Base-by-base conservation (phyloP, 2,888 invertebrate species). In the Heteropelma amictum region DNA sequence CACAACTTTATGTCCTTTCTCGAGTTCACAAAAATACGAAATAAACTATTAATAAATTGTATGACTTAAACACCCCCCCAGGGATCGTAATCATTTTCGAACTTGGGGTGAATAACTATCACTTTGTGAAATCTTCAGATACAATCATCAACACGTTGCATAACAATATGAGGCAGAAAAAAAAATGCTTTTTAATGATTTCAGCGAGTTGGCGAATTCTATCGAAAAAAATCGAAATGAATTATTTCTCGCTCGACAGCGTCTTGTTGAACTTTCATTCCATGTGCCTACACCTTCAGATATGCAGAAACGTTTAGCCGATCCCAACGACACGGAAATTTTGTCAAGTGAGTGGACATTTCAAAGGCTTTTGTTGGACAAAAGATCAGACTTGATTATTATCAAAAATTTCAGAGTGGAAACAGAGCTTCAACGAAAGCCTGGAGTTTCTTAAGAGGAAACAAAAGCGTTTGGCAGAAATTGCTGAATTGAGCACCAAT, bases 391-490 rank as follows among this genome's bases (percentile, higher is more conserved):
- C n/a, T n/a, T 19, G 2, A 42, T 56, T 53, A 65, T 77, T 56
- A 19, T 49, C 5, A n/a, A 19, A 65, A 53, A 53, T 77, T 83
- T 75, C 10, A 86, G 86, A 81, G 72, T 86, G 86, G 86, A 82
- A 80, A 60, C 26, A 30, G 1, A 79, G 76, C 70, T 63, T 83
- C 61, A 47, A 33, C 0, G 58, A 80, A 21, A 65, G 58, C 19
- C 38, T 81, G 3, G 64, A 60, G n/a, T 69, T 78, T 10, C 60
- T 82, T 23, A 67, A 77, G 63, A 73, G 64, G 21, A 82, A 78
- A 33, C 71, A 78, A 12, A 23, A 28, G 35, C n/a, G 64, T 14
- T 67, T 87, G 23, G 72, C 72, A 64, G 47, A 80, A 26, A 53
- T 82, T 2, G 77, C 81, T 42, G 67, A 73, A 21, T 60, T 81